Conservation (phyloP, 2,113 vertebrate genomes). For the Scophthalmus maximus region DNA sequence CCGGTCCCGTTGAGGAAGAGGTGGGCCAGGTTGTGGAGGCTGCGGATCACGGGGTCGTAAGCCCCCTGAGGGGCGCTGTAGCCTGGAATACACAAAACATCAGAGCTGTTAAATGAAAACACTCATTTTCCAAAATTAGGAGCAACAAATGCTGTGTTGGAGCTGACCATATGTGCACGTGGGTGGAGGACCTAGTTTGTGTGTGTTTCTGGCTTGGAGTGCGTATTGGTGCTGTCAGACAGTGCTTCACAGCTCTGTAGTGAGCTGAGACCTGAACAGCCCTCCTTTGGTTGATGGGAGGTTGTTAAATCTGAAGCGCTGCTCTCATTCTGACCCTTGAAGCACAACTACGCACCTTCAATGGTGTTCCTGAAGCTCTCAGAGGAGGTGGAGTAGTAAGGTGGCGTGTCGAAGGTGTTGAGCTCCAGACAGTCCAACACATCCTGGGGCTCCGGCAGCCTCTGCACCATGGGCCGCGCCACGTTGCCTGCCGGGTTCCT, state of each 20-base stretch:
- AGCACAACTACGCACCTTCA: conserved; percentile 83
- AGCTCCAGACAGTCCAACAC: conserved; percentile 92
- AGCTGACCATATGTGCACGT: conserved; percentile 54
- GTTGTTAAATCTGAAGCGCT: conserved; percentile 1
- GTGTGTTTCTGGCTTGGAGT: conserved; percentile 34
- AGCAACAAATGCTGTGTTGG: conserved; percentile 49
- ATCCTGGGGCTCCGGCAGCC: conserved; percentile 90
- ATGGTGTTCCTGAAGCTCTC: conserved; percentile 96
- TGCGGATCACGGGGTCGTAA: conserved; percentile 91
- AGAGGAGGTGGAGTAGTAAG: conserved; percentile 95
- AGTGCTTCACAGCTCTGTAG: conserved; percentile 24
- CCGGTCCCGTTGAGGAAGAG: conserved; percentile 96
- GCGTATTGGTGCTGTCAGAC: conserved; percentile 16
- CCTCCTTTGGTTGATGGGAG: conserved; percentile 79
- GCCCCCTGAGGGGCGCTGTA: conserved; percentile 93
- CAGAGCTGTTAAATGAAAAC: conserved; percentile 22
- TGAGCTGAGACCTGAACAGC: conserved; percentile 23
- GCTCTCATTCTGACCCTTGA: conserved; percentile 2
- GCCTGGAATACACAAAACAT: conserved; percentile 77
- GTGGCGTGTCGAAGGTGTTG: conserved; percentile 93
- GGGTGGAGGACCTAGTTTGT: conserved; percentile 47
- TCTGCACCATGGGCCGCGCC: conserved; percentile 92
- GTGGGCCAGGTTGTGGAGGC: conserved; percentile 96
- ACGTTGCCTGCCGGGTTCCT: conserved; percentile 94
- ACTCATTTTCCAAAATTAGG: conserved; percentile 52